These are phyloP conservation scores for Netelia virgata DNA, from an alignment of 2,888 invertebrate species.

Conservation along the genomic window DNA sequence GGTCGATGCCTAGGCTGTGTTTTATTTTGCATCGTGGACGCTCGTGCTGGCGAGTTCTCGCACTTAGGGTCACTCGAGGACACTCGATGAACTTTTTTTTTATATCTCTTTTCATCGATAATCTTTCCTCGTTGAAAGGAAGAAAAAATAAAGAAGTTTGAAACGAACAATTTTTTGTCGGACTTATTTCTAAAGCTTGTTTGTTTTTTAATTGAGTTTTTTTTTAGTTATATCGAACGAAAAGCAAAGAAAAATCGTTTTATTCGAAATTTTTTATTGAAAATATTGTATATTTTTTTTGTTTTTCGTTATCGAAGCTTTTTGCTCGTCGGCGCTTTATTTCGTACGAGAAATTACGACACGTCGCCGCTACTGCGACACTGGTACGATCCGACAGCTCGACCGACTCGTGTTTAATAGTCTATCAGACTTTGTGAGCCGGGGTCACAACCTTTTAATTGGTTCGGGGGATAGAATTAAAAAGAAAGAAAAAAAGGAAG, in stretches of 20 bases:
- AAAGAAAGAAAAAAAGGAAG: constrained; percentile 22
- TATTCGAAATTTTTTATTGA: no score
- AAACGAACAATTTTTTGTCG: no score
- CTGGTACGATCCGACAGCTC: constrained; percentile 51
- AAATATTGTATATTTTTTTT: not conserved
- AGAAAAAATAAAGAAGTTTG: no score
- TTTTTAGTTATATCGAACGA: no score
- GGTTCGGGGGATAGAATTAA: constrained; percentile 60
- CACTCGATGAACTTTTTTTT: no score
- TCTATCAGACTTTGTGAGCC: constrained; percentile 68
- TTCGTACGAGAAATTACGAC: not conserved
- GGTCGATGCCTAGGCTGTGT: not conserved
- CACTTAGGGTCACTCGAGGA: no score
- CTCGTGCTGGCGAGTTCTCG: no score
- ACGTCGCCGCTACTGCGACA: constrained; percentile 37
- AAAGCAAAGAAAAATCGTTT: no score
- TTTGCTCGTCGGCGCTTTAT: not conserved
- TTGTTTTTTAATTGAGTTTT: no score
- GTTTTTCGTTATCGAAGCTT: not conserved
- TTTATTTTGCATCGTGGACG: not conserved
- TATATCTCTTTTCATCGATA: no score
- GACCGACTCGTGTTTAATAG: constrained; percentile 65
- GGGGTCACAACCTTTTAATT: constrained; percentile 71
- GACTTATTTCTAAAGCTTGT: no score
- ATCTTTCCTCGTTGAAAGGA: no score